phyloP scores from a whole-genome alignment of 2,113 vertebrate genomes.

The Murina feae region DNA sequence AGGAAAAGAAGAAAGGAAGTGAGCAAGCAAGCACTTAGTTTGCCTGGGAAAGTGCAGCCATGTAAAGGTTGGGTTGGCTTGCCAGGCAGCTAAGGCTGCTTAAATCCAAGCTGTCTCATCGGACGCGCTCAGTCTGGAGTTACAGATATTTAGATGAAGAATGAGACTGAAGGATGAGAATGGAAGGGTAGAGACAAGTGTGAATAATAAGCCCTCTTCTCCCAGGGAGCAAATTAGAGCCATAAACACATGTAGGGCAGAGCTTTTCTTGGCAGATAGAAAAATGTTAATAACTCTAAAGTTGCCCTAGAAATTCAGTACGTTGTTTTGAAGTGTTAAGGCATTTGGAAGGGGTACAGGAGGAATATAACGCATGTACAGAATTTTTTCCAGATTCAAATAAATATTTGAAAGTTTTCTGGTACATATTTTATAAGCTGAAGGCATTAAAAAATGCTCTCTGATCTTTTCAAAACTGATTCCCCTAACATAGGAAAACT shows the following conservation, averaged over 20 bases:
- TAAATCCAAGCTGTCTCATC: not conserved
- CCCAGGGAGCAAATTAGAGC: not conserved
- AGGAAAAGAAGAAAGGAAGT: not conserved
- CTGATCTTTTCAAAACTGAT: not conserved
- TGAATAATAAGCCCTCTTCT: not conserved
- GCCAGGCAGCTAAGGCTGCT: not conserved
- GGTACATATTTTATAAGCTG: not conserved
- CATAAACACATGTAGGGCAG: not conserved
- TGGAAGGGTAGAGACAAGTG: not conserved
- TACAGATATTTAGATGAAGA: not conserved
- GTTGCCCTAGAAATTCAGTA: not conserved
- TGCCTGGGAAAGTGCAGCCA: not conserved
- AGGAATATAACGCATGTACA: not conserved
- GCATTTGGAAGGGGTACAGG: not conserved
- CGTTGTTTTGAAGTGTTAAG: not conserved
- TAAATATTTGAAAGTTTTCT: conserved; percentile 19
- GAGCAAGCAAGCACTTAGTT: not conserved
- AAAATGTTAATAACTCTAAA: conserved; percentile 1
- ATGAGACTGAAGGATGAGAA: not conserved
- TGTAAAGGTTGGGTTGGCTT: not conserved
- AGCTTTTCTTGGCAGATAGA: not conserved
- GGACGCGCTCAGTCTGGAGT: not conserved
- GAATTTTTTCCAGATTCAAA: not conserved
- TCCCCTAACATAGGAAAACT: not conserved
- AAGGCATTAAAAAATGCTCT: not conserved